phyloP scores from a whole-genome alignment of 2,797 vertebrate species.

The Emydoidea blandingii region DNA sequence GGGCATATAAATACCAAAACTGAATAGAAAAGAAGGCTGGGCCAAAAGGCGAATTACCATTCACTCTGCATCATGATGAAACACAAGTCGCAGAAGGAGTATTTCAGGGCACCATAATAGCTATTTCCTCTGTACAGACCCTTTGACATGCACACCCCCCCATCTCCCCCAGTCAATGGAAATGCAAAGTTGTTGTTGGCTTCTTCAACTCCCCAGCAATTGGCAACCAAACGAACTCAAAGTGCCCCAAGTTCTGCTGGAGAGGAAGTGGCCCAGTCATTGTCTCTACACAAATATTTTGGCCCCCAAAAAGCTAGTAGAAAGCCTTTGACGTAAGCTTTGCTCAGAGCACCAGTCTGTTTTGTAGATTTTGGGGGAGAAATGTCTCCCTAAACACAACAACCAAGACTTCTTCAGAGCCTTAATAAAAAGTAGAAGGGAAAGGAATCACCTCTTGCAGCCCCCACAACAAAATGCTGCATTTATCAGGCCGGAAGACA shows the following conservation, averaged over 20 bases:
- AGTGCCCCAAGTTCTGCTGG: neutral
- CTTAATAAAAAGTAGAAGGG: neutral
- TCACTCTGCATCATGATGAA: neutral
- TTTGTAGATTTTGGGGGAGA: neutral
- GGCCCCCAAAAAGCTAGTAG: neutral
- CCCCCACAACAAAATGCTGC: neutral
- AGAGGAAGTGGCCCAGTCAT: neutral
- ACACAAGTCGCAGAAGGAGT: neutral
- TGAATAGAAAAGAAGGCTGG: neutral
- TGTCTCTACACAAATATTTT: neutral
- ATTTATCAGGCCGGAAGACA: neutral
- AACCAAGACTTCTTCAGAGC: neutral
- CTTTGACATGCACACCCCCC: accelerated
- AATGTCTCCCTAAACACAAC: neutral
- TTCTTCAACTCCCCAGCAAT: neutral
- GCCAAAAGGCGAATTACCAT: neutral
- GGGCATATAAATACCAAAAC: neutral
- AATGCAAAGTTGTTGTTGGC: neutral
- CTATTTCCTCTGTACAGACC: neutral
- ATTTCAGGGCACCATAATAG: neutral
- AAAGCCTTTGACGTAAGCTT: neutral
- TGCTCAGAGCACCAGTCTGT: neutral
- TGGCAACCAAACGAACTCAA: neutral
- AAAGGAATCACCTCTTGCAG: neutral
- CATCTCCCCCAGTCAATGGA: neutral